Evolutionary conservation across 2,797 vertebrate species (phyloP), one percentile per base, ranked within the genome.

Genomic region (Anguilla marmorata): DNA sequence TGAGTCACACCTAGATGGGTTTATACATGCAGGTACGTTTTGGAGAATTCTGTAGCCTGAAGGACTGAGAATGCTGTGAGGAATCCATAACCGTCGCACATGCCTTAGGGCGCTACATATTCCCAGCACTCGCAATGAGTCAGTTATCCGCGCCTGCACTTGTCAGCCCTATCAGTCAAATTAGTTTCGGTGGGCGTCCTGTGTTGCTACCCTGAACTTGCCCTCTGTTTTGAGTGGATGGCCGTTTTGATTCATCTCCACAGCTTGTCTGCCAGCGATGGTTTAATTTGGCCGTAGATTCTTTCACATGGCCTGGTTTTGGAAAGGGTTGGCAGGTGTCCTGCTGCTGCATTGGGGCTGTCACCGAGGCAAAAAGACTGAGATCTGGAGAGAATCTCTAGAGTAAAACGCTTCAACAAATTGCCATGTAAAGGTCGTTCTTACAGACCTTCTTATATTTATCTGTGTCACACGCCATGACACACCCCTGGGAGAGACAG

Each of bases 41-140:
- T 48, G 45, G 45, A 82, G 21, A n/a, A 9, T 24, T 21, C 41
- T 82, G 79, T 50, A 24, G 79, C 79, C 45, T 24, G 7, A n/a
- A 82, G 79, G 33, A 21, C 41, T 82, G 12, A 5, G 37, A 19
- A 12, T 7, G 30, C 41, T 14, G n/a, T 63, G 3, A 74, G 48
- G 37, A 86, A 72, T 30, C 45, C 41, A 14, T 52, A 24, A 74
- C 50, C 74, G n/a, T 30, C 66, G 0, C 2, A 21, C 45, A 33
- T 85, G 82, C 50, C 80, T n/a, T 79, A 50, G 85, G 79, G 84
- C 56, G 89, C 45, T 56, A 87, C 88, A 89, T 87, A 27, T 69
- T n/a, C 82, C 33, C 76, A 82, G 30, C 54, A 60, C 63, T 88
- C 5, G 24, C 48, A 3, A 16, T 92, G 90, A 93, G 89, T 93